Base-by-base conservation (phyloP, 2,113 vertebrate genomes). In the Piaya cayana region DNA sequence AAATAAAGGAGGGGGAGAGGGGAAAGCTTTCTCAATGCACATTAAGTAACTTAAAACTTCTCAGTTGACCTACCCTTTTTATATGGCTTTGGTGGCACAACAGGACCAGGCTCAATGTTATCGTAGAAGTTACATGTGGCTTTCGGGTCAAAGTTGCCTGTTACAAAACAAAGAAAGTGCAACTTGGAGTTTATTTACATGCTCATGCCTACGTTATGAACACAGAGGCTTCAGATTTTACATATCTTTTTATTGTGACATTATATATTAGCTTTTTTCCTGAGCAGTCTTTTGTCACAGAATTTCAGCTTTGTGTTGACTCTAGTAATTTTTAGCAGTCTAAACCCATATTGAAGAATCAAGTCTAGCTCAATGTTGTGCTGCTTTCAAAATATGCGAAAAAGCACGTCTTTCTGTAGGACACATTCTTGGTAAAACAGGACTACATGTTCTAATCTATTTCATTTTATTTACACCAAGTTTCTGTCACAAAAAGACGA, bases 91-190 rank as follows among this genome's bases (percentile, higher is more conserved):
- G 99, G 98, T 43, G 98, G 99, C 87, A 99, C 99, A 92, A 99
- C 97, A 71, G 99, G 99, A 95, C 99, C 99, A 68, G 99, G 99
- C 96, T 99, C 98, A 97, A 99, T 99, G 96, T 99, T 98, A 98
- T 99, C 99, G 95, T 99, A 99, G 97, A 99, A 99, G 97, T 99
- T 99, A 98, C 98, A 99, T 68, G 98, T 98, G 91, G 98, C 99
- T 98, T 99, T 99, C 11, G 99, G 98, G 96, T 99, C 99, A 98
- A 99, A 99, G 97, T 99, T 99, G 67, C 98, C 99, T 99, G 96
- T 90, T 62, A 94, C 72, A 60, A 92, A 77, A 94, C 34, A 83
- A 58, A 71, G 25, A 49, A 86, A 70, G 26, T 0, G 0, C 49
- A 82, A 84, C 23, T 55, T 64, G 22, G 53, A 67, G 19, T 23